phyloP scores from a whole-genome alignment of 2,888 invertebrate genomes.

The Phalera bucephala region DNA sequence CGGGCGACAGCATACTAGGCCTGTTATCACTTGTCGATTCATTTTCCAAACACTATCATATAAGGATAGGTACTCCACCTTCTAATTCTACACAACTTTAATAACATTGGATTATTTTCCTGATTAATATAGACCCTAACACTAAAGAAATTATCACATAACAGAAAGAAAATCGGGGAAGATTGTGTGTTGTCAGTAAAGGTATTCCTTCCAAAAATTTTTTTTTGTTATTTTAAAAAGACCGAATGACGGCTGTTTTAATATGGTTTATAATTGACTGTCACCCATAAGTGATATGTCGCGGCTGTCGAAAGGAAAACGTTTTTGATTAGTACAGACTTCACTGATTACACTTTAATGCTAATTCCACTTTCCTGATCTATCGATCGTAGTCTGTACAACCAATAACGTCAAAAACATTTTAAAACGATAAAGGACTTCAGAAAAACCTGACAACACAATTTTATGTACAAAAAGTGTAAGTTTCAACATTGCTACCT shows the following conservation, averaged over 20 bases:
- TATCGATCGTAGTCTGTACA: too few relatives aligned
- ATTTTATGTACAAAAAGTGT: slow-evolving; percentile 45
- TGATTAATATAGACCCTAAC: slow-evolving; percentile 58
- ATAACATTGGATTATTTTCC: slow-evolving; percentile 66
- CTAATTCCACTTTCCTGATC: too few relatives aligned
- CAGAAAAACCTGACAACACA: slow-evolving; percentile 64
- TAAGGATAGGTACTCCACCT: slow-evolving; percentile 49
- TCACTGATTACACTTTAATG: too few relatives aligned
- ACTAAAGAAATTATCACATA: slow-evolving; percentile 66
- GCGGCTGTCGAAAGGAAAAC: slow-evolving; percentile 36
- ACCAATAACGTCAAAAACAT: slow-evolving; percentile 12
- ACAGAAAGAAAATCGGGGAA: slow-evolving; percentile 47
- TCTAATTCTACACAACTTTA: slow-evolving; percentile 69
- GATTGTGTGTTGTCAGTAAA: slow-evolving; percentile 58
- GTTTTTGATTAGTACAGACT: slow-evolving; percentile 15
- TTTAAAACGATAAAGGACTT: slow-evolving; percentile 14
- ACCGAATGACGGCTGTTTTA: slow-evolving; percentile 40
- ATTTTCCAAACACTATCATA: slow-evolving; percentile 45
- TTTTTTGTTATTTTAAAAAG: slow-evolving; percentile 2
- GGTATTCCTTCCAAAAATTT: slow-evolving; percentile 6
- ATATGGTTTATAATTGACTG: slow-evolving; percentile 65
- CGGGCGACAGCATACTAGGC: slow-evolving; percentile 58
- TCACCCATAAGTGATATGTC: slow-evolving; percentile 71
- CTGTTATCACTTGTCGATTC: slow-evolving; percentile 52
- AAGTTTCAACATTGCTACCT: slow-evolving; percentile 79